phyloP scores from a whole-genome alignment of 1,140 invertebrate species.

The Drosophila leontia region DNA sequence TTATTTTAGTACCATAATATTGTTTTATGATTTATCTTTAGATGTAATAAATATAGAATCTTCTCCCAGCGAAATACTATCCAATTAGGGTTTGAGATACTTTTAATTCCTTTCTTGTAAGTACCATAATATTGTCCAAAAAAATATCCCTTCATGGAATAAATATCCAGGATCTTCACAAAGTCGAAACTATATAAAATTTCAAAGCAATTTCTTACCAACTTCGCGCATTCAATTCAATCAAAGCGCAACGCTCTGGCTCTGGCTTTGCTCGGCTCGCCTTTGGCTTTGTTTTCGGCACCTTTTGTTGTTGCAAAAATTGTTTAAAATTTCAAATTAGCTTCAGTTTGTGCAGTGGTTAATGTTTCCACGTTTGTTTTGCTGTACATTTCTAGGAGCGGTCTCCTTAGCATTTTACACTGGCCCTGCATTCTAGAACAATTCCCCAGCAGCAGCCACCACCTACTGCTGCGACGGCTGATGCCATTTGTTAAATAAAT shows the following conservation, averaged over 20 bases:
- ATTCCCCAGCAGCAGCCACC: conserved; percentile 7
- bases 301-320: conserved; percentile 73
- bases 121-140: background rate
- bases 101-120: background rate
- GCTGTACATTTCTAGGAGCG: conserved; percentile 59
- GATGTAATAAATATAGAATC: background rate
- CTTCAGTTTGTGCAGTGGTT: conserved; percentile 69
- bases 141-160: background rate
- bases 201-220: conserved; percentile 13
- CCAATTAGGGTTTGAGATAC: background rate
- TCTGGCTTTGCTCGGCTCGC: conserved; percentile 31
- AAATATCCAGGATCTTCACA: background rate
- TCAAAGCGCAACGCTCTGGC: conserved; percentile 74
- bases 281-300: conserved; percentile 76
- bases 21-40: background rate
- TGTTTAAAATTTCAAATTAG: conserved; percentile 81
- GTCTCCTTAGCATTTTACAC: conserved; percentile 49
- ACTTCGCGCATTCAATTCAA: conserved; percentile 77
- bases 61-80: background rate
- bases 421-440: conserved; percentile 33
- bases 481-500: conserved; percentile 30
- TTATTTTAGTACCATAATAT: background rate
- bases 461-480: conserved; percentile 17
- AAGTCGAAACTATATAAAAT: background rate
- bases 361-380: conserved; percentile 57